phyloP scores from a whole-genome alignment of 2,888 invertebrate genomes.

The Mesoligia furuncula region DNA sequence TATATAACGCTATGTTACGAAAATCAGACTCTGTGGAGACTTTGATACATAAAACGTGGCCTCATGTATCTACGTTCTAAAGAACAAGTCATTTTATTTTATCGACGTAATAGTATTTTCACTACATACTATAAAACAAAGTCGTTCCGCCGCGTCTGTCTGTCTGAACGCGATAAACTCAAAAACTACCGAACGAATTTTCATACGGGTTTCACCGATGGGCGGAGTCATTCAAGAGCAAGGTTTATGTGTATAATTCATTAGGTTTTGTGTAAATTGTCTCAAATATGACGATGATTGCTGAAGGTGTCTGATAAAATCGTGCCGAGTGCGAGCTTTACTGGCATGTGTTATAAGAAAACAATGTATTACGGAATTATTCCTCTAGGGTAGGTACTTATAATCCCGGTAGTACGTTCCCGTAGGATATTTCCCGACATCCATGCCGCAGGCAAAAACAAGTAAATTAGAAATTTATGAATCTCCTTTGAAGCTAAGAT shows the following conservation, averaged over 20 bases:
- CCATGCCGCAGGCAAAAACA: background rate
- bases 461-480: background rate
- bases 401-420: background rate
- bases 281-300: no score
- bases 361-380: background rate
- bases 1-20: slow-evolving; percentile 22
- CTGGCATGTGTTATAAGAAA: background rate
- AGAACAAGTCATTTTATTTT: background rate
- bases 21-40: slow-evolving; percentile 1
- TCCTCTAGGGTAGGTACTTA: background rate
- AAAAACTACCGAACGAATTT: background rate
- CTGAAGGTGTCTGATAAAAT: no score
- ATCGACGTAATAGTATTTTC: background rate
- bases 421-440: background rate
- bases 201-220: background rate
- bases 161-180: background rate
- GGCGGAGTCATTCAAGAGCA: background rate
- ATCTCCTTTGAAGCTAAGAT: slow-evolving; percentile 1
- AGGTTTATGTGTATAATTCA: background rate
- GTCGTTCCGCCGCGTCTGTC: background rate
- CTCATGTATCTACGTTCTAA: background rate
- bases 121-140: background rate
- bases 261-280: no score
- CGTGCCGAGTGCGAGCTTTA: no score
- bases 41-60: slow-evolving; percentile 7